Evolutionary conservation across 92 coral and sea anemone genomes (phyloP).

Genomic region (Ricordea florida): DNA sequence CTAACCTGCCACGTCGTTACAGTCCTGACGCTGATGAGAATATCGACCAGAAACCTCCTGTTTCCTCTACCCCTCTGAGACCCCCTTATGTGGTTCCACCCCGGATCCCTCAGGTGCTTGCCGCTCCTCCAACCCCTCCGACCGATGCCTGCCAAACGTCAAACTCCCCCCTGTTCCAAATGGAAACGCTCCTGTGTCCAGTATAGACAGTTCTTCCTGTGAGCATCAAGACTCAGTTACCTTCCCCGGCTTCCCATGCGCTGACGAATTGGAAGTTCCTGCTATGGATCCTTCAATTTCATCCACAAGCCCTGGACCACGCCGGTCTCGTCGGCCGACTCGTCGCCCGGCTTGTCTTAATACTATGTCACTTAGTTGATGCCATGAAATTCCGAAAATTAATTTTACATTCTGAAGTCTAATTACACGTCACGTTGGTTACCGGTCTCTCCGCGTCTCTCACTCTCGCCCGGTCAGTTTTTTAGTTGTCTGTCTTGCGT

Average conservation of each 20-base stretch:
- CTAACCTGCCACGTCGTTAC: constrained; percentile 7
- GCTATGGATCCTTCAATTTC: background rate
- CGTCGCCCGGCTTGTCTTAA: constrained; percentile 4
- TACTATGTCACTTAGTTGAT: constrained; percentile 3
- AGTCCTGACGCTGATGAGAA: background rate
- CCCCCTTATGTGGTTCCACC: background rate
- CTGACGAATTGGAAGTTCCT: background rate
- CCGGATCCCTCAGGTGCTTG: background rate
- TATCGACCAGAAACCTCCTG: background rate
- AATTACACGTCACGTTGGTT: too few species aligned
- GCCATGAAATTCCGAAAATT: too few species aligned
- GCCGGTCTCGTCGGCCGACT: constrained; percentile 18
- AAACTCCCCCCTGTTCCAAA: background rate
- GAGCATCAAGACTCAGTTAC: background rate
- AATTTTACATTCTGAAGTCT: too few species aligned
- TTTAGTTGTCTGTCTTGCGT: too few species aligned
- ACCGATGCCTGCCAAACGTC: background rate
- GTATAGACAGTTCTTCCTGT: background rate
- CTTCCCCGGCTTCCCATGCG: background rate
- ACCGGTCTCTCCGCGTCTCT: too few species aligned
- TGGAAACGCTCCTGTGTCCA: background rate
- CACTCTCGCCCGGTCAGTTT: too few species aligned
- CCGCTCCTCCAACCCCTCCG: background rate
- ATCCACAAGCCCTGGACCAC: background rate
- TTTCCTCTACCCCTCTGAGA: background rate